phyloP scores from a whole-genome alignment of 2,888 invertebrate species.

The Eledona agricola region DNA sequence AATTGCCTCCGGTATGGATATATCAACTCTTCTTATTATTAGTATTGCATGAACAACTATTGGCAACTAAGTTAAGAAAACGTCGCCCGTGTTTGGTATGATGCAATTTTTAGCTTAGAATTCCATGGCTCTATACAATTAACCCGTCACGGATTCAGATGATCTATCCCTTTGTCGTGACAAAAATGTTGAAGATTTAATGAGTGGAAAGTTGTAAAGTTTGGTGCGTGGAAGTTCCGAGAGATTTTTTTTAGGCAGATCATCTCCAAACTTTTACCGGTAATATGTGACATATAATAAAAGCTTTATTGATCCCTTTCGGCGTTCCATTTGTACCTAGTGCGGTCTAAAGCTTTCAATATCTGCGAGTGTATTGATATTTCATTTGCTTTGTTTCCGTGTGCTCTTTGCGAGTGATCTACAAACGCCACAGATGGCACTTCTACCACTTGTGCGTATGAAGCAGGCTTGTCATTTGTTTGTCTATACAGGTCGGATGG shows the following conservation, averaged over 20 bases:
- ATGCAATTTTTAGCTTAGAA: no score
- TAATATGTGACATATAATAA: conserved; percentile 38
- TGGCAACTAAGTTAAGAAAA: conserved; percentile 22
- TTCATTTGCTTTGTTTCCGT: conserved; percentile 50
- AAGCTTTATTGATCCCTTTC: conserved; percentile 37
- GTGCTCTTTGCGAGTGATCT: conserved; percentile 44
- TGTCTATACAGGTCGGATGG: conserved; percentile 82
- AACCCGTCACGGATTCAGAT: no score
- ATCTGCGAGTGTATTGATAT: conserved; percentile 49
- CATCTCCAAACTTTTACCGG: conserved; percentile 23
- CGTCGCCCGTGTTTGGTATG: conserved; percentile 9
- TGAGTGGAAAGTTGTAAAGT: conserved; percentile 9
- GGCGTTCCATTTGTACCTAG: conserved; percentile 42
- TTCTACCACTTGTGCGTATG: conserved; percentile 47
- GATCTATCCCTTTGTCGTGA: no score
- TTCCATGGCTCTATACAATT: no score
- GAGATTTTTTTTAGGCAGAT: conserved; percentile 16
- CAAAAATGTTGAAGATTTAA: conserved; percentile 7
- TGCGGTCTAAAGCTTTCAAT: conserved; percentile 44
- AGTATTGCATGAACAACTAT: conserved; percentile 18
- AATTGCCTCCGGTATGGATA: conserved; percentile 27
- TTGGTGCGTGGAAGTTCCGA: background rate
- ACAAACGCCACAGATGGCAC: conserved; percentile 49
- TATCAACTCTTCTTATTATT: conserved; percentile 26
- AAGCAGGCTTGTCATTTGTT: conserved; percentile 52